Base-by-base conservation (phyloP, 2,888 invertebrate species). In the Asteroscopus sphinx region DNA sequence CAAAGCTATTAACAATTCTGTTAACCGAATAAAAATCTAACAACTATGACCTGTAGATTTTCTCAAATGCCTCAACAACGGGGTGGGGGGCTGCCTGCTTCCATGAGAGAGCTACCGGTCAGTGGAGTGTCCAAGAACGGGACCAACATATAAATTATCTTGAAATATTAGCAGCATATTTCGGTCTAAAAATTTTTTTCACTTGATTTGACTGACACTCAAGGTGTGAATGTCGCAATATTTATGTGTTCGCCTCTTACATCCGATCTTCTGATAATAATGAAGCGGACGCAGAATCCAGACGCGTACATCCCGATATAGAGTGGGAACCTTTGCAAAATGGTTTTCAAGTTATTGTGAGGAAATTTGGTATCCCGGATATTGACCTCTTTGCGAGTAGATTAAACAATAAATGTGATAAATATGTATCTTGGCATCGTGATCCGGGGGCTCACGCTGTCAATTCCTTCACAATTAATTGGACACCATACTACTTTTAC, bases 371-470 rank as follows among this genome's bases (percentile, higher is more conserved):
- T 45, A 53, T 5, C 40, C 41, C 0, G n/a, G 58, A 64, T 67
- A 71, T 0, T 77, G 76, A 75, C n/a, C n/a, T n/a, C n/a, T n/a
- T n/a, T n/a, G n/a, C n/a, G n/a, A n/a, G n/a, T n/a, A n/a, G n/a
- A n/a, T n/a, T n/a, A n/a, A n/a, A n/a, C n/a, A n/a, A n/a, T n/a
- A n/a, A n/a, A n/a, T n/a, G n/a, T n/a, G n/a, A n/a, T n/a, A n/a
- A n/a, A n/a, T n/a, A n/a, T n/a, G n/a, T n/a, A n/a, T n/a, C n/a
- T n/a, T n/a, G n/a, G n/a, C 48, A 67, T 7, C 32, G 35, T 0
- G 76, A 79, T 13, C 74, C 77, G 0, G 53, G 65, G 6, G 73
- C 73, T 1, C 41, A 26, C 3, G 28, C 26, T 0, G 39, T 77
- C 7, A 55, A 76, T 39, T 68, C 76, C 0, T 79, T 79, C 13